Percentiles rank a stretch among this genome's conserved stretches.
phyloP scores from a whole-genome alignment of 1,140 invertebrate species.

The Drosophila melanogaster region Release_6_plus_ISO1_MT NT_037436.4:11335001-11335500 shows the following conservation, averaged over 20 bases:
- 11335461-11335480: not conserved
- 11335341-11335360: too few species aligned
- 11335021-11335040: constrained; percentile 33
- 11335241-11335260: not conserved
- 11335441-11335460: too few species aligned
- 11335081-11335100: constrained; percentile 33
- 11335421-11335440: too few species aligned
- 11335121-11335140: constrained; percentile 15
- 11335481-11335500: too few species aligned
- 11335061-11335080: constrained; percentile 7
- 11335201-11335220: not conserved
- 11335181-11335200: not conserved
- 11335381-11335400: too few species aligned
- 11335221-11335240: not conserved
- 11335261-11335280: constrained; percentile 2
- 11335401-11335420: too few species aligned
- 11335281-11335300: not conserved
- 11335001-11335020: constrained; percentile 27
- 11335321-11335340: too few species aligned
- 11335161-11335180: not conserved
- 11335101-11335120: constrained; percentile 28
- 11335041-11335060: constrained; percentile 18
- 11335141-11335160: constrained; percentile 22
- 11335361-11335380: too few species aligned
- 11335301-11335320: not conserved